Percentiles rank a stretch among this genome's conserved stretches.
These are phyloP conservation scores for Cosmopolites sordidus DNA, from an alignment of 2,888 invertebrate genomes.

Conservation along the genomic window DNA sequence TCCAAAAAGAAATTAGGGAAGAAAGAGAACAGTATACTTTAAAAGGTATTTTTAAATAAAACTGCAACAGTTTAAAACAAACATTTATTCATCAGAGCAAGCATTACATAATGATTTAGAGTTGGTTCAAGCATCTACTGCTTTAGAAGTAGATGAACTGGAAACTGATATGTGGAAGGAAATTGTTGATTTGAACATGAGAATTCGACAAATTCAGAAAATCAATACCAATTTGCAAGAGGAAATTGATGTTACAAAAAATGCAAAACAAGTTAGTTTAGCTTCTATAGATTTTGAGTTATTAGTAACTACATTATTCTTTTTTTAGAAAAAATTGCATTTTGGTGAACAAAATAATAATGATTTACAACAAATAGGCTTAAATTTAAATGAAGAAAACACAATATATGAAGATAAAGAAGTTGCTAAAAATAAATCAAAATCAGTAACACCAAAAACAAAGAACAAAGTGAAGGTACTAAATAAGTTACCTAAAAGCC, in stretches of 20 bases:
- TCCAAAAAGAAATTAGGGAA: conserved; percentile 23
- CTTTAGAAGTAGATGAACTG: conserved; percentile 29
- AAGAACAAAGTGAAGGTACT: background rate
- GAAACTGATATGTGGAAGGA: conserved; percentile 29
- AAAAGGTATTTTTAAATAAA: conserved; percentile 21
- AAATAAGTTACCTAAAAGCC: background rate
- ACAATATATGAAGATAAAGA: no score
- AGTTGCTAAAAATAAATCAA: background rate
- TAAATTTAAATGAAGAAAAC: background rate
- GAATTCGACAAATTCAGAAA: conserved; percentile 25
- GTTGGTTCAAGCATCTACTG: conserved; percentile 24
- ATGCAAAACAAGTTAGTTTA: background rate
- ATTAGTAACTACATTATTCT: background rate
- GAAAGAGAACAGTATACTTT: conserved; percentile 18
- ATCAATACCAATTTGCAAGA: conserved; percentile 21
- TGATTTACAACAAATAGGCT: background rate
- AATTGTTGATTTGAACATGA: conserved; percentile 27
- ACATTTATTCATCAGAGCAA: conserved; percentile 1
- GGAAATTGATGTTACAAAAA: conserved; percentile 26
- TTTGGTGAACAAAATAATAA: background rate
- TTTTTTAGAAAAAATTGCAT: background rate
- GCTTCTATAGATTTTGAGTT: background rate
- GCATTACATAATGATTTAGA: conserved; percentile 11
- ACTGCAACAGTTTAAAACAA: background rate
- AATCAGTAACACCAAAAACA: background rate